These are phyloP conservation scores for Distichodus sexfasciatus DNA, from an alignment of 2,797 vertebrate species.

Conservation along the genomic window DNA sequence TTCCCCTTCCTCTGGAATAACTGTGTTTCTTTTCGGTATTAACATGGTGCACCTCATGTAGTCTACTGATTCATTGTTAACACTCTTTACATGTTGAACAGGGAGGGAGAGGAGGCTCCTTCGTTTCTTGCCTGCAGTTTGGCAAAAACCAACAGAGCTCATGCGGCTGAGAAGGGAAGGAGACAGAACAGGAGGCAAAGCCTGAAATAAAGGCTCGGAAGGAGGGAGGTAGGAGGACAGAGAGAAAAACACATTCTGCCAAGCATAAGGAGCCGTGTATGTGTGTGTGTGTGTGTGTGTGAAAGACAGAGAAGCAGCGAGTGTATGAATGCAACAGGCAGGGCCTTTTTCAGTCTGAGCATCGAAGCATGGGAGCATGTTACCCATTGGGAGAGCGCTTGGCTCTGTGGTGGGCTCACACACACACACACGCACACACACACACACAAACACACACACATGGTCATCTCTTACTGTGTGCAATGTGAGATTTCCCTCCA, in stretches of 20 bases:
- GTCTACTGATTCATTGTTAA: neutral
- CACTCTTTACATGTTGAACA: neutral
- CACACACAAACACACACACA: slow-evolving; percentile 16
- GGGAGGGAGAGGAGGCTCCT: neutral
- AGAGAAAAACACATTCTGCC: slow-evolving; percentile 26
- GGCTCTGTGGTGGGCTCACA: slow-evolving; percentile 6
- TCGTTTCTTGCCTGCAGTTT: slow-evolving; percentile 45
- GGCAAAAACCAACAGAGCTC: slow-evolving; percentile 6
- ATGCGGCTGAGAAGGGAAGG: neutral
- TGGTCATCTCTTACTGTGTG: slow-evolving; percentile 46
- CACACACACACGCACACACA: neutral
- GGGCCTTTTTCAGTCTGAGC: slow-evolving; percentile 64
- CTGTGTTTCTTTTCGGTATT: neutral
- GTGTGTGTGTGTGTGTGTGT: slow-evolving; percentile 35
- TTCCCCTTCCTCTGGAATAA: too few species aligned
- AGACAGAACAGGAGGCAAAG: slow-evolving; percentile 33
- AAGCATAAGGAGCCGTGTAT: slow-evolving; percentile 2
- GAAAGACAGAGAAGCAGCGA: slow-evolving; percentile 35
- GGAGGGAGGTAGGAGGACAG: neutral
- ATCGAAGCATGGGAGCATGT: slow-evolving; percentile 66
- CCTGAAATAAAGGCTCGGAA: neutral
- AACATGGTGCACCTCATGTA: neutral
- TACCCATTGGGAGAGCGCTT: slow-evolving; percentile 28
- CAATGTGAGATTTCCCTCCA: slow-evolving; percentile 48
- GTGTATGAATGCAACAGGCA: slow-evolving; percentile 69